These are phyloP conservation scores for Panthera leo DNA, from an alignment of 2,113 vertebrate species.

Conservation along the genomic window DNA sequence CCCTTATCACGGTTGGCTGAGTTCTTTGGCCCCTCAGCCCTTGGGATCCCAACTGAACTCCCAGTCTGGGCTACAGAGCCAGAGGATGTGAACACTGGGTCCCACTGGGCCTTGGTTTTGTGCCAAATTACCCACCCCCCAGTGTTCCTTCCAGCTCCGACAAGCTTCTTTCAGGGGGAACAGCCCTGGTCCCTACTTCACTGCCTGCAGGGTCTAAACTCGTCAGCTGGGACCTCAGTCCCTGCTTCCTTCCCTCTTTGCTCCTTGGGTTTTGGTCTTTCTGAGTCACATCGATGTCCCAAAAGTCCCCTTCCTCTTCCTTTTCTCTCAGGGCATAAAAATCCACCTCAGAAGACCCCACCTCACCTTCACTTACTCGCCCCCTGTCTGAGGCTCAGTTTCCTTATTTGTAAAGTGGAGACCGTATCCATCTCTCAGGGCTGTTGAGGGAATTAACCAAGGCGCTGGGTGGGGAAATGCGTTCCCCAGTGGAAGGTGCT, in stretches of 20 bases:
- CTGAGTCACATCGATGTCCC: neutral
- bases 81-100: neutral
- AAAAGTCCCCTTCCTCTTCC: neutral
- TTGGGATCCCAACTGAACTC: accelerated
- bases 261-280: neutral
- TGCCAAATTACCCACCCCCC: neutral
- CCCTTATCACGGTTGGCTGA: neutral
- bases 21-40: neutral
- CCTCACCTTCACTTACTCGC: neutral
- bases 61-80: neutral
- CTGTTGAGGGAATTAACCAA: neutral
- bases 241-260: neutral
- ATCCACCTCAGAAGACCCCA: neutral
- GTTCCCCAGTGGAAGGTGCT: neutral
- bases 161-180: neutral
- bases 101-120: neutral
- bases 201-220: neutral
- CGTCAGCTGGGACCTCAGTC: neutral
- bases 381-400: neutral
- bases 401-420: neutral
- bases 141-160: neutral
- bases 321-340: neutral
- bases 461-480: neutral
- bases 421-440: neutral
- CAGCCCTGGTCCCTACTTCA: neutral